Percentiles rank a stretch among this genome's conserved stretches.
These are phyloP conservation scores for Conus betulinus DNA, from an alignment of 1,140 invertebrate species.

Conservation along the genomic window DNA sequence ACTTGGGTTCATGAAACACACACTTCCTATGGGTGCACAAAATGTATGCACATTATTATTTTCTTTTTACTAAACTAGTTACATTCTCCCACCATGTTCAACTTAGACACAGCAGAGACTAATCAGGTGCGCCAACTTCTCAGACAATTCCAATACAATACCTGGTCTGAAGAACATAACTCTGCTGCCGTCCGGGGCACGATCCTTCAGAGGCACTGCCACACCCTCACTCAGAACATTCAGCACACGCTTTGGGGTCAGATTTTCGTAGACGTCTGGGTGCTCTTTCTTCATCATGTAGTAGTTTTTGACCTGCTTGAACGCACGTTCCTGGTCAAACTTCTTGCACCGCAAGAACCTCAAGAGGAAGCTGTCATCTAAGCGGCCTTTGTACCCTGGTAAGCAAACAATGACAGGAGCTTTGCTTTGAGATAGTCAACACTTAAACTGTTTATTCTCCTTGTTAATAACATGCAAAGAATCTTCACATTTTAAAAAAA, in stretches of 20 bases:
- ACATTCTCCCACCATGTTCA: too few species aligned
- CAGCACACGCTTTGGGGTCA: slow-evolving; percentile 83
- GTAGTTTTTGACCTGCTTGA: slow-evolving; percentile 90
- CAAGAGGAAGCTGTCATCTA: slow-evolving; percentile 86
- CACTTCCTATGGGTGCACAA: too few species aligned
- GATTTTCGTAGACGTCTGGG: slow-evolving; percentile 82
- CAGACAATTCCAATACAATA: slow-evolving; percentile 27
- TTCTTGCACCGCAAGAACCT: slow-evolving; percentile 89
- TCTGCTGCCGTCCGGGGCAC: slow-evolving; percentile 85
- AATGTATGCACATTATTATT: too few species aligned
- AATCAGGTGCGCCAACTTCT: too few species aligned
- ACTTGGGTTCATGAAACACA: too few species aligned
- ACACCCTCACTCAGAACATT: slow-evolving; percentile 86
- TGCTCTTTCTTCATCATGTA: slow-evolving; percentile 86
- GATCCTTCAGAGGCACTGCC: slow-evolving; percentile 84
- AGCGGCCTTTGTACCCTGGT: slow-evolving; percentile 64
- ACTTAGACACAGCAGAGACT: too few species aligned
- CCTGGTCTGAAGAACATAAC: slow-evolving; percentile 82
- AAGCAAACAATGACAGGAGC: background rate
- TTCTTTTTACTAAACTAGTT: too few species aligned
- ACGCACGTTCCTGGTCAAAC: slow-evolving; percentile 87
- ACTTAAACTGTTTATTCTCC: too few species aligned
- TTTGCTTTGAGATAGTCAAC: too few species aligned
- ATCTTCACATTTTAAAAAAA: too few species aligned
- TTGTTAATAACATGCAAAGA: too few species aligned